phyloP scores from a whole-genome alignment of 2,113 vertebrate genomes.

The Eulemur macaco region DNA sequence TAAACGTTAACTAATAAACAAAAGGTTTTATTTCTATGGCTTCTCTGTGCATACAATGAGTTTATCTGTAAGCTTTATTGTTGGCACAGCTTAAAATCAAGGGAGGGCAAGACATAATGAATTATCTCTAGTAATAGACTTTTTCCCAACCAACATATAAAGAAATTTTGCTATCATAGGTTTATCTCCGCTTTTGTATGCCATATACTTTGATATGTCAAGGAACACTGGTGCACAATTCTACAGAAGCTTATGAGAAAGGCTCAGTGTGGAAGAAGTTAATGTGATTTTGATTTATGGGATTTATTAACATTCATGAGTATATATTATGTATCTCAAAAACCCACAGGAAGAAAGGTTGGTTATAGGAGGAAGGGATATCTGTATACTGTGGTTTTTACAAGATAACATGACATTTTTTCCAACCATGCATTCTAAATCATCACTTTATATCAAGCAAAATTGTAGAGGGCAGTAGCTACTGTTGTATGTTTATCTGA shows the following conservation, averaged over 20 bases:
- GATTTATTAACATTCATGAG: constrained; percentile 55
- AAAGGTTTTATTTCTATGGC: neutral
- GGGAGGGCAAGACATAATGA: neutral
- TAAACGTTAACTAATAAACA: constrained; percentile 12
- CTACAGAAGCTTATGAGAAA: neutral
- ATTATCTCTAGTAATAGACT: constrained; percentile 5
- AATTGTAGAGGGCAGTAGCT: neutral
- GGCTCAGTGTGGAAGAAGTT: neutral
- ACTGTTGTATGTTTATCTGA: constrained; percentile 1
- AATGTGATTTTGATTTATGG: constrained; percentile 64
- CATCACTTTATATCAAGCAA: neutral
- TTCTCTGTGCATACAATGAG: constrained; percentile 6
- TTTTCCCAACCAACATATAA: neutral
- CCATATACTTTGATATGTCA: neutral
- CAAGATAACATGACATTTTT: constrained; percentile 42
- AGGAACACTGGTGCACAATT: neutral
- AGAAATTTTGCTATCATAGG: neutral
- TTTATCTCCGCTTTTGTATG: neutral
- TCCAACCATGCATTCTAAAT: constrained; percentile 10
- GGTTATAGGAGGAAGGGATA: neutral
- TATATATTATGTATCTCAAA: constrained; percentile 54
- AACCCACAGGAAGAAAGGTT: constrained; percentile 25
- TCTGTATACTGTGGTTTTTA: neutral
- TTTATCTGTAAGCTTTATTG: neutral
- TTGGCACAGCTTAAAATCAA: constrained; percentile 11